phyloP scores from a whole-genome alignment of 2,797 vertebrate species.

The Alectoris magna region DNA sequence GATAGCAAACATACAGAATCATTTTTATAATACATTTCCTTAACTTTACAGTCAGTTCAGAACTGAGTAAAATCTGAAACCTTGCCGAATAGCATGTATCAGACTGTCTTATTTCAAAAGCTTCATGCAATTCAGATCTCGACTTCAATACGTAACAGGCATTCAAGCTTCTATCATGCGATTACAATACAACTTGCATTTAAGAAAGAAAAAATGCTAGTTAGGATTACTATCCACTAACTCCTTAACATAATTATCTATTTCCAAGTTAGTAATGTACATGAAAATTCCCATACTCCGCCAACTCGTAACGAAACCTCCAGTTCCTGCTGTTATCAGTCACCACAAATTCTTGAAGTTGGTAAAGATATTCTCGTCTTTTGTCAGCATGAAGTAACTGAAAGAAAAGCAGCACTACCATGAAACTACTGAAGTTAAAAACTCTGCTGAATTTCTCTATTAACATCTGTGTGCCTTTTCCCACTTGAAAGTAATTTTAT shows the following conservation, averaged over 20 bases:
- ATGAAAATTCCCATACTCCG: slow-evolving; percentile 78
- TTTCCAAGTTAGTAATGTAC: not conserved
- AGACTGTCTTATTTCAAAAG: not conserved
- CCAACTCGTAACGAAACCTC: slow-evolving; percentile 81
- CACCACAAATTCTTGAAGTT: slow-evolving; percentile 83
- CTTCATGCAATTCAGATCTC: not conserved
- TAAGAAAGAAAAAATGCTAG: not conserved
- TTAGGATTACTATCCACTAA: not conserved
- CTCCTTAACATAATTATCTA: not conserved
- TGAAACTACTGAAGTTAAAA: not conserved
- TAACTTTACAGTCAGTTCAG: not conserved
- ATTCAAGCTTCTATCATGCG: not conserved
- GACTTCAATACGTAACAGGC: not conserved
- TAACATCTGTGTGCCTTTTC: not conserved
- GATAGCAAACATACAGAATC: too few species aligned
- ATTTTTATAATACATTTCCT: not conserved
- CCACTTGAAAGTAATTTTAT: not conserved
- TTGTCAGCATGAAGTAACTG: slow-evolving; percentile 83
- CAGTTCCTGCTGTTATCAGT: slow-evolving; percentile 82
- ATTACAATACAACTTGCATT: not conserved
- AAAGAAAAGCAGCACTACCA: not conserved
- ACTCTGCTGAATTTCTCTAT: not conserved
- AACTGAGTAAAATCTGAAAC: not conserved
- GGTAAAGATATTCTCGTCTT: slow-evolving; percentile 82
- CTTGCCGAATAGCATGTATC: not conserved